Evolutionary conservation across 2,888 invertebrate species (phyloP).

Genomic region (Lobophora halterata): DNA sequence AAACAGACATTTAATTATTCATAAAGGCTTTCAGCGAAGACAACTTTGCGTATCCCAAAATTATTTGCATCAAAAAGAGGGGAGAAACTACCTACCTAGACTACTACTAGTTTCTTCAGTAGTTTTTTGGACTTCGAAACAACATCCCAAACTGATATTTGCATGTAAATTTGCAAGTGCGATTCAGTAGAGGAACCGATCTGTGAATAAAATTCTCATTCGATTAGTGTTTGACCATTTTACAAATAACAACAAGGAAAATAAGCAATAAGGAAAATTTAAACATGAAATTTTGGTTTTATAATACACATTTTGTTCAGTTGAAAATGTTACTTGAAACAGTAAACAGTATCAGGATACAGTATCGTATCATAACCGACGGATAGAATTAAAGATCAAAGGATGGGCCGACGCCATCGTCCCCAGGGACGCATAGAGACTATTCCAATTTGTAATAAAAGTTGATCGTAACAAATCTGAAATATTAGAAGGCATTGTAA

Average conservation of each 20-base stretch:
- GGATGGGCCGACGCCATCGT: slow-evolving; percentile 42
- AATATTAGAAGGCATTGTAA: slow-evolving; percentile 65
- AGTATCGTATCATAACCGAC: slow-evolving; percentile 43
- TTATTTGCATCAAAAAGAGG: slow-evolving; percentile 67
- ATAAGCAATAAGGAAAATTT: not conserved
- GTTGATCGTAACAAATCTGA: slow-evolving; percentile 67
- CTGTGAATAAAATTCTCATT: slow-evolving; percentile 18
- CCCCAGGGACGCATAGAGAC: slow-evolving; percentile 57
- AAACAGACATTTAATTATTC: slow-evolving; percentile 54
- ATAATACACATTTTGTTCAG: no score
- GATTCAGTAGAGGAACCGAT: slow-evolving; percentile 28
- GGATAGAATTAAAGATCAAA: slow-evolving; percentile 46
- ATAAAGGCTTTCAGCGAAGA: slow-evolving; percentile 47
- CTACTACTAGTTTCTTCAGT: slow-evolving; percentile 45
- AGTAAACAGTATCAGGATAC: no score
- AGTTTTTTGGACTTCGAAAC: slow-evolving; percentile 38
- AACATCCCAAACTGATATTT: slow-evolving; percentile 53
- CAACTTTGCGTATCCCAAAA: slow-evolving; percentile 50
- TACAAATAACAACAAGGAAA: slow-evolving; percentile 32
- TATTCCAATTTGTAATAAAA: slow-evolving; percentile 70
- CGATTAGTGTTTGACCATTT: slow-evolving; percentile 44
- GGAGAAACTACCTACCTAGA: slow-evolving; percentile 52
- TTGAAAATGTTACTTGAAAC: no score
- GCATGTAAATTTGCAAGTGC: slow-evolving; percentile 50
- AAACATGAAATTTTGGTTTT: no score